Conservation (phyloP, 2,113 vertebrate species). For the Romanogobio albipinnatus region DNA sequence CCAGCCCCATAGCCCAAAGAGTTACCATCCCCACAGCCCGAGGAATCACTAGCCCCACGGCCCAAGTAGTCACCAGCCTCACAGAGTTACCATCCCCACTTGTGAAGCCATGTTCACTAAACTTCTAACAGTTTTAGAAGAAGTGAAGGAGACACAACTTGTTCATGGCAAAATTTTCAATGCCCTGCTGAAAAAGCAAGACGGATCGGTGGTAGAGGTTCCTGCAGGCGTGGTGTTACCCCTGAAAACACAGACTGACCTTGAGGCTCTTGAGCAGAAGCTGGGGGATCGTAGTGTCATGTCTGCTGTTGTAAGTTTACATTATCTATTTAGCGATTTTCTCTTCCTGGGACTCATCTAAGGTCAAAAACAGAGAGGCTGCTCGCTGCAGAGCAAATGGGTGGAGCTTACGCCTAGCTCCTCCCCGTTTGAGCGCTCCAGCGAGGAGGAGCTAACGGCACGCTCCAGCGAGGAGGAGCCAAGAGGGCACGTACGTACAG, state of each 20-base stretch:
- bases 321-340: background rate
- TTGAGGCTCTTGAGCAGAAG: slow-evolving; percentile 16
- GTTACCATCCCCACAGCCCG: background rate
- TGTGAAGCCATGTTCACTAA: background rate
- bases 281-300: background rate
- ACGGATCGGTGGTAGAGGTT: background rate
- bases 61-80: too few relatives aligned
- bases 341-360: too few relatives aligned
- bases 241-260: background rate
- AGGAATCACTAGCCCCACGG: background rate
- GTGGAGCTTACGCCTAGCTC: too few relatives aligned
- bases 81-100: background rate
- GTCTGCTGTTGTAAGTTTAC: background rate
- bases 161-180: slow-evolving; percentile 6
- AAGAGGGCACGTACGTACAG: too few relatives aligned
- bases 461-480: too few relatives aligned
- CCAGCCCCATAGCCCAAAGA: background rate
- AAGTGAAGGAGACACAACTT: slow-evolving; percentile 7
- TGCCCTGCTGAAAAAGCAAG: slow-evolving; percentile 11
- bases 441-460: too few relatives aligned
- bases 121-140: background rate
- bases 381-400: too few relatives aligned
- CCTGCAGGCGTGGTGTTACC: slow-evolving; percentile 14
- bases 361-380: too few relatives aligned
- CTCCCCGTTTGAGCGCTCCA: too few relatives aligned